Evolutionary conservation across 2,797 vertebrate genomes (phyloP).

Genomic region (Dryobates pubescens): DNA sequence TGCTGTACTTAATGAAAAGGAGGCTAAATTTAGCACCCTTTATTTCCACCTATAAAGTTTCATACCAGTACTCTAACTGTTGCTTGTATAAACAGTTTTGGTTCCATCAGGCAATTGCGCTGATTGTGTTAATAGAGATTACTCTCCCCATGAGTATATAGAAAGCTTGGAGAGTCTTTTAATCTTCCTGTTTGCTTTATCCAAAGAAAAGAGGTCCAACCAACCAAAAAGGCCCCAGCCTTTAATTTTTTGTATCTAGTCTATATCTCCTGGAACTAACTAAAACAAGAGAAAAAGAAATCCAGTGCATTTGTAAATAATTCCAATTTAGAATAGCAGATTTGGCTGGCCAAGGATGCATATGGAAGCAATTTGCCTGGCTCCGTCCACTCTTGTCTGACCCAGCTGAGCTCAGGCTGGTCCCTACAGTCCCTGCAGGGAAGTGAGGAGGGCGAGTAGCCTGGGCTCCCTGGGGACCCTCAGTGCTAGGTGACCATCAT

Average conservation of each 20-base stretch:
- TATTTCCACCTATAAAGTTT: neutral
- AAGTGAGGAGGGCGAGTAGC: fast-evolving
- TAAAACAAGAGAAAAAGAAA: conserved; percentile 39
- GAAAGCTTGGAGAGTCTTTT: neutral
- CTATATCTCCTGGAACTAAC: conserved; percentile 47
- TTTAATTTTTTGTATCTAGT: neutral
- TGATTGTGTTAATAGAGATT: neutral
- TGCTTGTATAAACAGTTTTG: neutral
- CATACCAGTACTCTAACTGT: neutral
- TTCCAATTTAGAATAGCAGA: neutral
- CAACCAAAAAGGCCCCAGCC: neutral
- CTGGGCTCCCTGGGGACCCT: neutral
- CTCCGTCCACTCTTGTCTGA: neutral
- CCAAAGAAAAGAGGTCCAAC: conserved; percentile 1
- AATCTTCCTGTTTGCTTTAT: neutral
- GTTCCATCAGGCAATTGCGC: neutral
- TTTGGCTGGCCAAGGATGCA: neutral
- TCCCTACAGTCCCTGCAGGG: neutral
- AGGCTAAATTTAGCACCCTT: neutral
- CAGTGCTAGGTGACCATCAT: fast-evolving
- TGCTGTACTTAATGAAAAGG: neutral
- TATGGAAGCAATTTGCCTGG: neutral
- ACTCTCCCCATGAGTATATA: neutral
- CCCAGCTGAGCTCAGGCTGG: fast-evolving
- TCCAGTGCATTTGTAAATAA: conserved; percentile 26